Percentiles rank a stretch among this genome's conserved stretches.
These are phyloP conservation scores for Rutilus rutilus DNA, from an alignment of 2,113 vertebrate species.

Conservation along the genomic window DNA sequence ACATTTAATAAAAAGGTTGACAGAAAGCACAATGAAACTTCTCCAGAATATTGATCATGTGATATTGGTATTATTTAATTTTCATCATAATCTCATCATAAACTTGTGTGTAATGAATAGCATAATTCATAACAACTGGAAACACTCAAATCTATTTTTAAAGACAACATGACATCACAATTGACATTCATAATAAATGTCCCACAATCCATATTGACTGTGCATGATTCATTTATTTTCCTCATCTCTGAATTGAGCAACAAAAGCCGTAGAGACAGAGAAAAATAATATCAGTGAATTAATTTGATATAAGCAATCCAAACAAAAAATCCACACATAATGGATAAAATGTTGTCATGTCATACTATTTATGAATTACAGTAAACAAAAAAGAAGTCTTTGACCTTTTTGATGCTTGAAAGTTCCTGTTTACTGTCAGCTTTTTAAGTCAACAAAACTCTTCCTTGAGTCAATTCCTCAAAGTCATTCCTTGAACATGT, in stretches of 20 bases:
- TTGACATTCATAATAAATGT: neutral
- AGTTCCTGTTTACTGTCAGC: neutral
- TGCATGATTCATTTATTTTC: neutral
- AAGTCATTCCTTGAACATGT: neutral
- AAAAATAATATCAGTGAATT: neutral
- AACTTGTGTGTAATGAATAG: neutral
- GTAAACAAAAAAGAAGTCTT: neutral
- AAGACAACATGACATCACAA: neutral
- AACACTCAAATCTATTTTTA: neutral
- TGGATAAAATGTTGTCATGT: neutral
- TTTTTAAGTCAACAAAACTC: conserved; percentile 36
- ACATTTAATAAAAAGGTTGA: neutral
- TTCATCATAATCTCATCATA: neutral
- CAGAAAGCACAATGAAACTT: neutral
- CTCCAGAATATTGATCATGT: neutral
- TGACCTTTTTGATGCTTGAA: neutral
- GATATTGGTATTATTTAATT: neutral
- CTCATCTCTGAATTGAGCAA: neutral
- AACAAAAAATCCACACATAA: neutral
- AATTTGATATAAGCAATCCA: neutral
- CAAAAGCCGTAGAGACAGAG: neutral
- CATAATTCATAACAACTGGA: neutral
- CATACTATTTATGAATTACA: neutral
- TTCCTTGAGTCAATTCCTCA: conserved; percentile 13
- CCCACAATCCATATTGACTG: neutral